Evolutionary conservation across 2,797 vertebrate genomes (phyloP), one percentile per base, ranked within the genome.

Genomic region (Xenopus petersii): DNA sequence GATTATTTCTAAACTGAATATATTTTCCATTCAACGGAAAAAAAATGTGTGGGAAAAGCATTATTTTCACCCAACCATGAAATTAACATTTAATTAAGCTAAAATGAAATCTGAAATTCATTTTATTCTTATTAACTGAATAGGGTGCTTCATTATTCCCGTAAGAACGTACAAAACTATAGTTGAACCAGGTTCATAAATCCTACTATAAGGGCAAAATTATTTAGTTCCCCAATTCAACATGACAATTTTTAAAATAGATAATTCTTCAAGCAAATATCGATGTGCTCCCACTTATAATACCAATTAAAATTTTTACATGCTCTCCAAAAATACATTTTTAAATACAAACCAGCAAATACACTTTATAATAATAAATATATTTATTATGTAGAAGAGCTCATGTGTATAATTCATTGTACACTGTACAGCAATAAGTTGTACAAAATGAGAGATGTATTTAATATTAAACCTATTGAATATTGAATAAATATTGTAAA

Each of bases 41-140:
- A 64, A 70, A 68, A 58, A 72, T 55, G 10, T 12, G 60, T 64
- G 71, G 75, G 71, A 68, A 60, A 73, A 78, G 70, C 75, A 69
- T 78, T 78, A 78, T 78, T 78, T 78, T 69, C 75, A 78, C 36
- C 71, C 75, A 78, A 78, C 75, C 75, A 73, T 78, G 75, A 78
- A 78, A 78, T 78, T 78, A 78, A 78, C 75, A 78, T 78, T 78
- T 78, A 78, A 78, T 78, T 78, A 78, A 73, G 75, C 75, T 60
- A 78, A 73, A 78, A 78, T 78, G 70, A 63, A 78, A 73, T 78
- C 75, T 72, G 75, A 77, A 77, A 72, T 77, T 77, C 75, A 78
- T 78, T 78, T 78, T 78, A 67, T 73, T 78, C 70, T 65, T 78
- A 78, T 78, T 78, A 78, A 69, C 75, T 73, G 70, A 78, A 78